Conservation (phyloP, 1,140 invertebrate genomes). For the Papilio polytes region DNA sequence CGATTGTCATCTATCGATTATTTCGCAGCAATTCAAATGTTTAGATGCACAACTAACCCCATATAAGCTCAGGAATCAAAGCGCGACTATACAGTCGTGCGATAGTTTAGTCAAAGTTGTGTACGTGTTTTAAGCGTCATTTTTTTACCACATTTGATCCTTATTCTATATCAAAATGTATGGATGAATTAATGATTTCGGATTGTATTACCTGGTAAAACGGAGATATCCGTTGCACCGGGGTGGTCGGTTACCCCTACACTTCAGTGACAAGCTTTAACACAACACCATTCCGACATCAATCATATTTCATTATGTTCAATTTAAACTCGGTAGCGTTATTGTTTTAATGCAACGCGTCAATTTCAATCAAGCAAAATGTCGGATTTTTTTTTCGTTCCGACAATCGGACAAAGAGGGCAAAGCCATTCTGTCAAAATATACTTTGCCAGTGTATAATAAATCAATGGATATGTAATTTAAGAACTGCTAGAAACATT, state of each 20-base stretch:
- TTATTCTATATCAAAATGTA: background rate
- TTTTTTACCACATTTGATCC: no score
- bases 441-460: background rate
- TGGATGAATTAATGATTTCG: background rate
- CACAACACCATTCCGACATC: conserved; percentile 50
- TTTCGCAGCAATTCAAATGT: no score
- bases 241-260: conserved; percentile 23
- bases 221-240: background rate
- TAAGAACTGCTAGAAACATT: conserved; percentile 35
- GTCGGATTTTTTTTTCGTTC: conserved; percentile 65
- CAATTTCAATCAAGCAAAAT: conserved; percentile 76
- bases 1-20: no score
- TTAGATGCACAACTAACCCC: no score
- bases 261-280: conserved; percentile 31
- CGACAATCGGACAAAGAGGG: conserved; percentile 60
- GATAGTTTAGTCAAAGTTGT: no score
- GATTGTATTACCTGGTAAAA: background rate
- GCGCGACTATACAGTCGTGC: no score
- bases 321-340: conserved; percentile 68
- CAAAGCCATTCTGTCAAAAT: conserved; percentile 44
- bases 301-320: conserved; percentile 78
- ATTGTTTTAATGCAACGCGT: conserved; percentile 81
- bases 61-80: no score
- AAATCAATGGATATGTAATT: background rate
- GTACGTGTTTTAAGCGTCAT: no score